A percentile compares a stretch with the other conserved stretches of the same genome.
Evolutionary conservation across 1,140 invertebrate species (phyloP).

Genomic region (Acromyrmex heyeri): DNA sequence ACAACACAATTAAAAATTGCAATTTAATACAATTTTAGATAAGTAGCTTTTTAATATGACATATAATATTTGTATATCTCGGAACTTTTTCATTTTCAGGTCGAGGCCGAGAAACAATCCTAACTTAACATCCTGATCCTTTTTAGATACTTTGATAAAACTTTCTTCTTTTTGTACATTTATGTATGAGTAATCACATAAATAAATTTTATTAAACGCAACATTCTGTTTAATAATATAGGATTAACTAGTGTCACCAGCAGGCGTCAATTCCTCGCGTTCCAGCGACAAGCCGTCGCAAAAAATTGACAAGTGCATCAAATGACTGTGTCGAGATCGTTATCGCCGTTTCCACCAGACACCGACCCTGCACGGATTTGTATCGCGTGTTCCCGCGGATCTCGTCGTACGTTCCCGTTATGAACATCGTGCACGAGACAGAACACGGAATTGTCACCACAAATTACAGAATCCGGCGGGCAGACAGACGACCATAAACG

Average conservation of each 20-base stretch:
- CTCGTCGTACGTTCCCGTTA: slow-evolving; percentile 21
- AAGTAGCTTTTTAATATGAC: too few species aligned
- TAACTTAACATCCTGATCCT: too few species aligned
- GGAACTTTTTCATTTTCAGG: too few species aligned
- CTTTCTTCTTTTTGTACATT: too few species aligned
- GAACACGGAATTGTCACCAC: slow-evolving; percentile 66
- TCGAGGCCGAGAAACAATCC: too few species aligned
- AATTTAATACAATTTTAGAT: too few species aligned
- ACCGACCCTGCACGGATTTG: slow-evolving; percentile 53
- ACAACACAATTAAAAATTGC: too few species aligned
- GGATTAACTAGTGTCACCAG: not conserved
- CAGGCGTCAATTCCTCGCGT: slow-evolving; percentile 10
- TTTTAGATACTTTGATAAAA: too few species aligned
- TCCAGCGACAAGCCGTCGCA: not conserved
- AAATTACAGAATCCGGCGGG: slow-evolving; percentile 72
- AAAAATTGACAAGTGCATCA: slow-evolving; percentile 44
- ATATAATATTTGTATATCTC: too few species aligned
- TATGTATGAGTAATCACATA: not conserved
- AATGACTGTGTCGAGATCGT: slow-evolving; percentile 30
- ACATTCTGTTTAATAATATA: slow-evolving; percentile 11
- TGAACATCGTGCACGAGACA: slow-evolving; percentile 53
- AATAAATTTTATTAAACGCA: not conserved
- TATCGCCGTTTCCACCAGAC: slow-evolving; percentile 38
- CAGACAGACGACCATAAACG: slow-evolving; percentile 68
- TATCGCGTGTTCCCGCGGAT: slow-evolving; percentile 31